Evolutionary conservation across 2,797 vertebrate species (phyloP).

Genomic region (Crocodylus rhombifer): DNA sequence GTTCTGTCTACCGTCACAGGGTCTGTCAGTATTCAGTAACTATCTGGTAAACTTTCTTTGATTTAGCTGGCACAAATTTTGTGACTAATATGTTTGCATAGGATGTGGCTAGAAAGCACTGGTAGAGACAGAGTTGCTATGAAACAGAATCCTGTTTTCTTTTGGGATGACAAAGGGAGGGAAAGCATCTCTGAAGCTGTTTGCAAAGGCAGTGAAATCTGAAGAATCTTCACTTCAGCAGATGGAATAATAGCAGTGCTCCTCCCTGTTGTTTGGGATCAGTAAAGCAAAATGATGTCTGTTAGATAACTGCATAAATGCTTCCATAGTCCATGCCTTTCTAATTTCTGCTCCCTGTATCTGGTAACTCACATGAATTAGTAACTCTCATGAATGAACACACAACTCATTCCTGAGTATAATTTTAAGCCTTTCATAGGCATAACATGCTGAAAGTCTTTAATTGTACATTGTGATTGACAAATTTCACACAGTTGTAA

Average conservation of each 20-base stretch:
- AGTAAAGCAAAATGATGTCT: not conserved
- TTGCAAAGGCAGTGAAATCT: not conserved
- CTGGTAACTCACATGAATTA: not conserved
- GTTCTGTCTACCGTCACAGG: not conserved
- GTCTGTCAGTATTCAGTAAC: not conserved
- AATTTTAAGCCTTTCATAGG: not conserved
- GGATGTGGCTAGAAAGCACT: not conserved
- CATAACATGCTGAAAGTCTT: not conserved
- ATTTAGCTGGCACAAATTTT: not conserved
- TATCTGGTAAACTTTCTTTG: not conserved
- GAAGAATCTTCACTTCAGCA: not conserved
- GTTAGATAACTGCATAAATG: not conserved
- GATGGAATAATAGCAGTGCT: not conserved
- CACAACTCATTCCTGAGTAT: not conserved
- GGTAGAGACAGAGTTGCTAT: not conserved
- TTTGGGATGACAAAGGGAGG: not conserved
- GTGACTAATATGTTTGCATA: not conserved
- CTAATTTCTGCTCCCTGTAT: not conserved
- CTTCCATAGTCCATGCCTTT: not conserved
- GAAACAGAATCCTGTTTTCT: not conserved
- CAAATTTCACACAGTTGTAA: not conserved
- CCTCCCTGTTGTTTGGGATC: not conserved
- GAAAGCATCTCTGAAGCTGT: fast-evolving
- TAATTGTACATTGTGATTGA: not conserved
- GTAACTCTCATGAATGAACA: not conserved